These are phyloP conservation scores for Halichoeres trimaculatus DNA, from an alignment of 2,113 vertebrate species.

Conservation along the genomic window DNA sequence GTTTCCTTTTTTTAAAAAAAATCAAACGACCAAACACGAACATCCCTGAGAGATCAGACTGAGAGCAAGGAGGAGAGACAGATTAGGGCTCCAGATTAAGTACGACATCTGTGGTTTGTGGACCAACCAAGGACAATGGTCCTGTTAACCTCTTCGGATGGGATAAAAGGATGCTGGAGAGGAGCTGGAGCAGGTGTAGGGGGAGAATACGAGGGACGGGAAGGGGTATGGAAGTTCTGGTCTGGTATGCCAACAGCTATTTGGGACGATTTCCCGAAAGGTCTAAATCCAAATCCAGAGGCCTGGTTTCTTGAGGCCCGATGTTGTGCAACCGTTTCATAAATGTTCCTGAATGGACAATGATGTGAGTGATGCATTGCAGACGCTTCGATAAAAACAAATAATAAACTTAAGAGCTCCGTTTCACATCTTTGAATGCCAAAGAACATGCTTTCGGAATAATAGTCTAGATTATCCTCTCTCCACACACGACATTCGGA, in stretches of 20 bases:
- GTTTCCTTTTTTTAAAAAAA: background rate
- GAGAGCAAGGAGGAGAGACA: slow-evolving; percentile 25
- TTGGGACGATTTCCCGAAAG: slow-evolving; percentile 55
- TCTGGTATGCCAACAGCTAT: slow-evolving; percentile 35
- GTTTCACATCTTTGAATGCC: slow-evolving; percentile 45
- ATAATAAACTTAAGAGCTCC: slow-evolving; percentile 30
- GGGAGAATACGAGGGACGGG: background rate
- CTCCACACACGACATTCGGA: slow-evolving; percentile 43
- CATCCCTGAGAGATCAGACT: slow-evolving; percentile 19
- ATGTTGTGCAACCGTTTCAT: slow-evolving; percentile 62
- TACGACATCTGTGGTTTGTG: slow-evolving; percentile 63
- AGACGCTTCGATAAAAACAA: slow-evolving; percentile 36
- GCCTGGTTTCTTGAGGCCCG: slow-evolving; percentile 62
- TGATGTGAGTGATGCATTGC: slow-evolving; percentile 48
- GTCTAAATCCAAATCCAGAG: slow-evolving; percentile 52
- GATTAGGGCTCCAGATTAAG: slow-evolving; percentile 72
- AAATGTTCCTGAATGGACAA: slow-evolving; percentile 36
- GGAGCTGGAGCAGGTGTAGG: slow-evolving; percentile 37
- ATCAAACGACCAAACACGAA: slow-evolving; percentile 49
- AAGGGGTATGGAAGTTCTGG: slow-evolving; percentile 52
- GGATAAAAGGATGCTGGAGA: slow-evolving; percentile 35
- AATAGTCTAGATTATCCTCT: slow-evolving; percentile 50
- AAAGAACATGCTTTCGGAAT: slow-evolving; percentile 60
- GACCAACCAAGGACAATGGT: slow-evolving; percentile 60
- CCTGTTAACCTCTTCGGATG: slow-evolving; percentile 42